phyloP scores from a whole-genome alignment of 1,140 invertebrate genomes.

The Hirudo medicinalis region DNA sequence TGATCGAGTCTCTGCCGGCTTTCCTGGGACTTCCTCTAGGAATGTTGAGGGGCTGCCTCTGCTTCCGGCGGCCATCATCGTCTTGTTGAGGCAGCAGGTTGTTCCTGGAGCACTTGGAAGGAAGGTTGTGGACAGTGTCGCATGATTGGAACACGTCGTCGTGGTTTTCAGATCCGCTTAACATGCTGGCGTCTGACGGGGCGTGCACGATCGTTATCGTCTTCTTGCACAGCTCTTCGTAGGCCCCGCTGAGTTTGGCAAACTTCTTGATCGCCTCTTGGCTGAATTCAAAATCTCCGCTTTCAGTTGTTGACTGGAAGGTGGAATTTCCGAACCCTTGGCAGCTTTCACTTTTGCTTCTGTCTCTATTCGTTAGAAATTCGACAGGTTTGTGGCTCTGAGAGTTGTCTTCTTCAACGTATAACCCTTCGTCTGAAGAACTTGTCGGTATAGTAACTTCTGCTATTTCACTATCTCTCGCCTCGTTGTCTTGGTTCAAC shows the following conservation, averaged over 20 bases:
- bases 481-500: no score
- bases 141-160: not conserved
- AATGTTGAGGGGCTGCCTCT: not conserved
- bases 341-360: no score
- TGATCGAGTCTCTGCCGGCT: not conserved
- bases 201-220: not conserved
- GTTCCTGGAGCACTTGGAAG: slow-evolving; percentile 1
- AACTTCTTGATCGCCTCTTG: not conserved
- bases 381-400: no score
- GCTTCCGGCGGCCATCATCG: not conserved
- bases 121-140: not conserved
- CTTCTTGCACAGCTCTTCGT: slow-evolving; percentile 8
- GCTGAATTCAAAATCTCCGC: no score
- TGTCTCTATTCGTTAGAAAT: no score
- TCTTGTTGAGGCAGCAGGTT: not conserved
- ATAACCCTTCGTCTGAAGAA: no score
- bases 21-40: not conserved
- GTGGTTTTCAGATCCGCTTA: not conserved
- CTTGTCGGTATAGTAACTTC: no score
- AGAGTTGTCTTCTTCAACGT: no score
- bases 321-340: no score
- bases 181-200: not conserved
- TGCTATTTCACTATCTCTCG: no score
- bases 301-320: no score
- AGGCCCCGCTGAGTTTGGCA: not conserved